These are phyloP conservation scores for Verasper variegatus DNA, from an alignment of 2,113 vertebrate species.

Conservation along the genomic window DNA sequence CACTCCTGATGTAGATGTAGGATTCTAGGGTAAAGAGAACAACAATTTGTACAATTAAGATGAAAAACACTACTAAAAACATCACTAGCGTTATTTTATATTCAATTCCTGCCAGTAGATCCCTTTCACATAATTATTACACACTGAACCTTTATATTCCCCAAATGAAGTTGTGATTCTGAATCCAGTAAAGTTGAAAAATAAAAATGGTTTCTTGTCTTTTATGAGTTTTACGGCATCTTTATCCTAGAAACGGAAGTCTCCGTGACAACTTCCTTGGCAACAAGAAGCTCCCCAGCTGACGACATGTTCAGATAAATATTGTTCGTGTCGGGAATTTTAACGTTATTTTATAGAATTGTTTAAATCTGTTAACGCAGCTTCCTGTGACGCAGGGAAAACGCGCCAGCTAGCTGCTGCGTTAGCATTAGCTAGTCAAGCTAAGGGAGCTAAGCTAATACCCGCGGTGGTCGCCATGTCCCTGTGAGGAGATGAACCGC, in stretches of 20 bases:
- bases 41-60: too few relatives aligned
- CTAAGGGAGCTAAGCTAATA: background rate
- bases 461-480: slow-evolving; percentile 1
- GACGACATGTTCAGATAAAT: background rate
- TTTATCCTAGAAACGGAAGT: slow-evolving; percentile 51
- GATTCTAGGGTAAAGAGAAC: too few relatives aligned
- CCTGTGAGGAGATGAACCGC: slow-evolving; percentile 45
- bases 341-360: background rate
- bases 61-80: too few relatives aligned
- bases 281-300: slow-evolving; percentile 47
- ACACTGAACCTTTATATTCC: too few relatives aligned
- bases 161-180: too few relatives aligned
- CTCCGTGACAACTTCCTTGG: slow-evolving; percentile 63
- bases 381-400: background rate
- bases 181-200: background rate
- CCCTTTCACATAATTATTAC: too few relatives aligned
- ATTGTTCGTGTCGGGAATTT: background rate
- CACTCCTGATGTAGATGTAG: too few relatives aligned
- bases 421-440: background rate
- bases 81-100: too few relatives aligned
- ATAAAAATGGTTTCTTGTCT: background rate
- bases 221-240: slow-evolving; percentile 57
- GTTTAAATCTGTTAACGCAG: background rate
- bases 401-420: background rate
- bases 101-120: too few relatives aligned